phyloP scores from a whole-genome alignment of 2,888 invertebrate species.

The Dynastes grantii region DNA sequence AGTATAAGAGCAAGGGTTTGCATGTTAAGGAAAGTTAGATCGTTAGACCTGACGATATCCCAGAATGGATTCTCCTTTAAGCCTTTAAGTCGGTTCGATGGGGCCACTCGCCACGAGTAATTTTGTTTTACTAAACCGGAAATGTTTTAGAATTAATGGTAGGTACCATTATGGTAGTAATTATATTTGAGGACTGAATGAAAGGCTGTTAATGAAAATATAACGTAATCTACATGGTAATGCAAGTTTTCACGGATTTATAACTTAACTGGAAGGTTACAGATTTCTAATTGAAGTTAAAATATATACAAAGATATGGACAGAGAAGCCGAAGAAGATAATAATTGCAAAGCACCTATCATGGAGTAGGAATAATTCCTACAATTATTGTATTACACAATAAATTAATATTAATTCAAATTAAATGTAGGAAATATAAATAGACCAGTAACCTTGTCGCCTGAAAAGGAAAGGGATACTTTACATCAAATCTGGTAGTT shows the following conservation, averaged over 20 bases:
- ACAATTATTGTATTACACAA: no score
- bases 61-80: constrained; percentile 48
- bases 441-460: no score
- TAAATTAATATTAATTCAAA: no score
- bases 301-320: no score
- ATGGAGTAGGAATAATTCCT: no score
- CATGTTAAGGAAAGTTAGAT: constrained; percentile 51
- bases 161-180: constrained; percentile 15
- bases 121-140: constrained; percentile 41
- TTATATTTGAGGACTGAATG: constrained; percentile 20
- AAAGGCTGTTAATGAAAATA: background rate
- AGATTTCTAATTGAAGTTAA: no score
- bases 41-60: constrained; percentile 50
- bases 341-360: no score
- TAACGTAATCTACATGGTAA: background rate
- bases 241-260: background rate
- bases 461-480: no score
- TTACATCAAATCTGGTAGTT: no score
- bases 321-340: no score
- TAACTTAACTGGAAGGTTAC: no score
- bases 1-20: constrained; percentile 47
- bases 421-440: no score
- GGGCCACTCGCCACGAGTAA: constrained; percentile 29
- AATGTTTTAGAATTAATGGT: constrained; percentile 30
- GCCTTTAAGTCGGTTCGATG: constrained; percentile 45